Evolutionary conservation across 2,113 vertebrate species (phyloP), one percentile per base, ranked within the genome.

Genomic region (Gobius niger): DNA sequence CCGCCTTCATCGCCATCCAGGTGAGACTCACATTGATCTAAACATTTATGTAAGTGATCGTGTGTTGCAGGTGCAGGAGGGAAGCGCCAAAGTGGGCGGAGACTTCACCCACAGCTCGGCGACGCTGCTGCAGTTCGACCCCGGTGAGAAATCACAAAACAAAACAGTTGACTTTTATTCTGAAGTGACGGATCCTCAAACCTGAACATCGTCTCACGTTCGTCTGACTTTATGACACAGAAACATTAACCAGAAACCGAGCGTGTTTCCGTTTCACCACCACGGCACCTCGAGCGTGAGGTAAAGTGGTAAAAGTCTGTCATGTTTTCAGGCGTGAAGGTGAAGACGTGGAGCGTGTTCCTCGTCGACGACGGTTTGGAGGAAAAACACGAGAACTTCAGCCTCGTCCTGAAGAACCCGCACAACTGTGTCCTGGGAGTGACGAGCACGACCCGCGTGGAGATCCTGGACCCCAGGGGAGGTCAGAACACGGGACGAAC

Each of bases 301-400:
- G 8, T 47, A 13, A 5, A 51, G 16, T 51, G 8, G n/a, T 16
- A 1, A 51, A 16, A 16, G 13, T 51, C 7, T 51, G 14, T 51
- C 7, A 16, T 52, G 9, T 52, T 7, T 63, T 73, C 68, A 95
- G 94, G 94, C 61, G 94, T 95, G 73, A 89, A 77, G 16, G 47
- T 91, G 70, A 95, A 95, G 82, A 84, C 85, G 24, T 85, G 76
- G 92, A 92, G 85, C 78, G 78, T 94, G 54, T 87, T 90, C 72
- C 65, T 90, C 72, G 85, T 87, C 2, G 88, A 93, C 3, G 92
- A 95, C 11, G 87, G 92, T 7, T 85, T 93, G 75, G 93, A 95
- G 87, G 93, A 95, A 75, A 94, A 92, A 67, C 73, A 87, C 44
- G 91, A 94, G 86, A 81, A 82, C n/a, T 88, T 95, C 74, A 85